Conservation (phyloP, 92 coral and sea anemone species). For the Blastomussa wellsi region DNA sequence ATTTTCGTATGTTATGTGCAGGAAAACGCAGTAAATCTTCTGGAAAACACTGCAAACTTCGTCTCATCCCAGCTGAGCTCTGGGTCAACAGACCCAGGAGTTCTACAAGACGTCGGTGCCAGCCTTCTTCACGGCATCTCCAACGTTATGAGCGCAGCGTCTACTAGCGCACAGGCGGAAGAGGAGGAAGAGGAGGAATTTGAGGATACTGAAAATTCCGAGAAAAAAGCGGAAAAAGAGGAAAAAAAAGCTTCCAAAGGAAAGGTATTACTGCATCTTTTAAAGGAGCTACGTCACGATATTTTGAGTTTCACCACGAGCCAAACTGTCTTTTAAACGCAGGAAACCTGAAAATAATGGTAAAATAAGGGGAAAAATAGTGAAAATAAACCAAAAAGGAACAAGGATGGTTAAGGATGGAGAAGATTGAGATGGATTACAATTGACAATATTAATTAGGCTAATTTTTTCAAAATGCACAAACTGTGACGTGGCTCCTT, state of each 20-base stretch:
- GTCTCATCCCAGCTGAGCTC: conserved; percentile 65
- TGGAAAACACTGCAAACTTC: conserved; percentile 78
- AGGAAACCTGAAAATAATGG: too few relatives aligned
- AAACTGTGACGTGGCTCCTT: too few relatives aligned
- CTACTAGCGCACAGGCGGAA: conserved; percentile 49
- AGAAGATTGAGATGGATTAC: too few relatives aligned
- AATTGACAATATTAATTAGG: too few relatives aligned
- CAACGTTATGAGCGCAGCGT: conserved; percentile 72
- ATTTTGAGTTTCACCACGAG: too few relatives aligned
- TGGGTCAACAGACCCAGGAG: conserved; percentile 60
- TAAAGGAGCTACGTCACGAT: too few relatives aligned
- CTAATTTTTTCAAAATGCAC: too few relatives aligned
- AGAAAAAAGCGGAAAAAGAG: conserved; percentile 29
- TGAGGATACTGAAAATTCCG: background rate
- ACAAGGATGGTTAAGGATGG: too few relatives aligned
- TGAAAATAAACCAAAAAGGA: too few relatives aligned
- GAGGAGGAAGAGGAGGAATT: background rate
- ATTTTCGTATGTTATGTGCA: background rate
- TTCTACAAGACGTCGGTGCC: conserved; percentile 68
- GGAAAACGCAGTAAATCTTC: conserved; percentile 76
- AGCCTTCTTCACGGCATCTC: conserved; percentile 86
- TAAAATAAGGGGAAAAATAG: too few relatives aligned
- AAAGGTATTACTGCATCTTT: conserved; percentile 34
- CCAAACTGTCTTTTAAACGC: too few relatives aligned
- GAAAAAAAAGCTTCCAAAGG: conserved; percentile 35